These are phyloP conservation scores for Macroramphosus scolopax DNA, from an alignment of 2,797 vertebrate genomes.

Conservation along the genomic window DNA sequence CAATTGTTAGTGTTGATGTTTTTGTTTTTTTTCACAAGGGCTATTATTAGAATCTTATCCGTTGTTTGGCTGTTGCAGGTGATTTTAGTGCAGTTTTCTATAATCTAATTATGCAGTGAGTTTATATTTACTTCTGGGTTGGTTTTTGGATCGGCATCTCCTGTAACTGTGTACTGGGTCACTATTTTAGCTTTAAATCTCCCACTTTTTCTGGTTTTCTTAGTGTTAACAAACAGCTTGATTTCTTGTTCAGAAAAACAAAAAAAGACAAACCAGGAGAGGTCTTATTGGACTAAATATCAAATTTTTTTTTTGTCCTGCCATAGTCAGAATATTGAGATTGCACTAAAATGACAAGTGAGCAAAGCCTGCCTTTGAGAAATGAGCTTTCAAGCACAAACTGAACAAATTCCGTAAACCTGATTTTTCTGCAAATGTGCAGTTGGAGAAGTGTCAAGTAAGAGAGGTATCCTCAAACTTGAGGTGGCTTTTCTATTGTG, in stretches of 20 bases:
- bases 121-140: background rate
- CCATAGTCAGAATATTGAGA: slow-evolving; percentile 25
- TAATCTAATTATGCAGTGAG: background rate
- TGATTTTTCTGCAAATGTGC: background rate
- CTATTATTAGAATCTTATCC: too few species aligned
- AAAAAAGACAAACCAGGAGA: too few species aligned
- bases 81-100: slow-evolving; percentile 21
- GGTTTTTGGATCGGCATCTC: background rate
- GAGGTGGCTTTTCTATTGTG: slow-evolving; percentile 11
- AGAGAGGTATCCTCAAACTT: slow-evolving; percentile 23
- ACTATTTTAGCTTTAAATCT: too few species aligned
- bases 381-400: background rate
- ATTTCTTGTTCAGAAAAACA: too few species aligned
- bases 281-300: too few species aligned
- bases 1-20: background rate
- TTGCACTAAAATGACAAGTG: slow-evolving; percentile 14
- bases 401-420: background rate
- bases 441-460: slow-evolving; percentile 25
- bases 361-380: background rate
- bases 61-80: slow-evolving; percentile 6
- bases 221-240: background rate
- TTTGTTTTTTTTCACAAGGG: too few species aligned
- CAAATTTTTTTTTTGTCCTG: background rate
- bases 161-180: background rate
- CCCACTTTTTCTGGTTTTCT: background rate